Evolutionary conservation across 2,797 vertebrate species (phyloP).

Genomic region (Schizopygopsis pylzovi): DNA sequence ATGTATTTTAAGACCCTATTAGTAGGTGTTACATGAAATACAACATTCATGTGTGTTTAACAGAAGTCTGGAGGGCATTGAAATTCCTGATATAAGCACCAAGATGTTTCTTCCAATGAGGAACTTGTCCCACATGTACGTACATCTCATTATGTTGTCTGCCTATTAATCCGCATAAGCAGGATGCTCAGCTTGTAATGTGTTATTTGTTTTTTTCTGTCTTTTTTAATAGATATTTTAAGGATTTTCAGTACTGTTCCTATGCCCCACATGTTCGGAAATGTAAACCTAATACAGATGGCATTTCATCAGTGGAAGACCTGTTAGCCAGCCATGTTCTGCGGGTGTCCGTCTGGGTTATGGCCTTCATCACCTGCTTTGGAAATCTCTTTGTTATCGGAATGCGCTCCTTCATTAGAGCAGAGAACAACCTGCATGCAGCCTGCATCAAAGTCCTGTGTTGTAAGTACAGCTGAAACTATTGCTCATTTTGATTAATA

Average conservation of each 20-base stretch:
- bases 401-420: constrained; percentile 85
- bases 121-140: constrained; percentile 83
- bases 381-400: constrained; percentile 88
- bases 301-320: constrained; percentile 88
- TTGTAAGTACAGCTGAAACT: constrained; percentile 76
- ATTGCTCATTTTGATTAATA: background rate
- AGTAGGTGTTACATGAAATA: constrained; percentile 8
- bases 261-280: constrained; percentile 83
- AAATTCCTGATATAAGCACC: constrained; percentile 80
- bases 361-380: constrained; percentile 87
- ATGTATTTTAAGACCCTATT: constrained; percentile 11
- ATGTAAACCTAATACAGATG: constrained; percentile 86
- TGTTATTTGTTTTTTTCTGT: background rate
- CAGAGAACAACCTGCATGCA: constrained; percentile 85
- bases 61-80: constrained; percentile 82
- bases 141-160: constrained; percentile 29
- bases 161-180: background rate
- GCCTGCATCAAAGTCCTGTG: constrained; percentile 88
- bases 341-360: constrained; percentile 87
- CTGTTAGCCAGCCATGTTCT: constrained; percentile 85
- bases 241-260: constrained; percentile 86
- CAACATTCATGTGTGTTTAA: constrained; percentile 26
- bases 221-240: constrained; percentile 81
- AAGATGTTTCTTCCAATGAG: constrained; percentile 82
- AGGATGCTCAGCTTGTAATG: background rate